Conservation (phyloP, 2,888 invertebrate genomes). For the Nesidiocoris tenuis region DNA sequence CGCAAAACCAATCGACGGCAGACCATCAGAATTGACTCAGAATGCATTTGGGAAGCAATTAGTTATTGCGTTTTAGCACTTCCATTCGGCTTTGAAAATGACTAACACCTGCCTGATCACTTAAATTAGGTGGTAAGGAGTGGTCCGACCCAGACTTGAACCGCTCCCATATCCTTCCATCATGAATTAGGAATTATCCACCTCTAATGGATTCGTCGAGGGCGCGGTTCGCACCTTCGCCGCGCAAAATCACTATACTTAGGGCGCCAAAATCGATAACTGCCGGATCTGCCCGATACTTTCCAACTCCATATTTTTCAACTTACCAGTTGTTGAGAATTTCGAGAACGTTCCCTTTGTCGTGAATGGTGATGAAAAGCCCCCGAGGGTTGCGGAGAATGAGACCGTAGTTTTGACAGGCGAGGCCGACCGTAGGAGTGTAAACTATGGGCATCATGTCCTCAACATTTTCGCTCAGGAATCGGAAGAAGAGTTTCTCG, state of each 20-base stretch:
- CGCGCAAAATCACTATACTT: neutral
- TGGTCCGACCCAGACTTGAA: neutral
- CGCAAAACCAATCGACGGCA: no score
- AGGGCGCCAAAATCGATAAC: neutral
- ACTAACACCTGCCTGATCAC: neutral
- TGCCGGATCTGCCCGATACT: no score
- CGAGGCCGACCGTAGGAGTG: constrained; percentile 95
- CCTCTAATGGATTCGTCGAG: neutral
- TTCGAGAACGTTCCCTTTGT: constrained; percentile 92
- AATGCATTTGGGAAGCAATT: neutral
- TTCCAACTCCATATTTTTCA: no score
- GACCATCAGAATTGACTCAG: no score
- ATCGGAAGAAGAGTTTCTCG: constrained; percentile 91
- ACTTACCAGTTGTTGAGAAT: constrained; percentile 86
- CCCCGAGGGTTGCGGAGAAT: constrained; percentile 89
- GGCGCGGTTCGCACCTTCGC: neutral
- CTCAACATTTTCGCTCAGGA: constrained; percentile 81
- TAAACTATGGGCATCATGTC: constrained; percentile 98
- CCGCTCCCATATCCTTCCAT: neutral
- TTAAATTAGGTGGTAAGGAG: neutral
- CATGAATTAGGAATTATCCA: neutral
- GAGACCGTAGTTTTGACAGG: constrained; percentile 95
- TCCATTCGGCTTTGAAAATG: neutral
- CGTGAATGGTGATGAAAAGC: constrained; percentile 92
- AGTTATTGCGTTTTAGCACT: neutral